Conservation (phyloP, 2,797 vertebrate genomes). For the Notamacropus eugenii region DNA sequence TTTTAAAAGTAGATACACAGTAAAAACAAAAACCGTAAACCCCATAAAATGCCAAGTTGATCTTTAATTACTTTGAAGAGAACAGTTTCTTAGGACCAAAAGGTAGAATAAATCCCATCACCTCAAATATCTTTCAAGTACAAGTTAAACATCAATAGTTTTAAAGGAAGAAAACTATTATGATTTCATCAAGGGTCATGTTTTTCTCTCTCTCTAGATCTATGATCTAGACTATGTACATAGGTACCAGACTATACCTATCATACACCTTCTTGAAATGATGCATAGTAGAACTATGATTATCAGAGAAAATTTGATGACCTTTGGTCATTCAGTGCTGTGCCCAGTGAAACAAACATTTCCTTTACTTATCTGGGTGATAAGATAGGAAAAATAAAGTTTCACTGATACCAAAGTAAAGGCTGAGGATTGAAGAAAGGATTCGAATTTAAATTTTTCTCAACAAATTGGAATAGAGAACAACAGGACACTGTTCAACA, state of each 20-base stretch:
- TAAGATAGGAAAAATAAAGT: not conserved
- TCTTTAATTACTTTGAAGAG: not conserved
- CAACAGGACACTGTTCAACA: not conserved
- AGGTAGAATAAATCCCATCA: not conserved
- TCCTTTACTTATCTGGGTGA: not conserved
- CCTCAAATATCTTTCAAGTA: not conserved
- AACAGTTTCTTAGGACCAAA: not conserved
- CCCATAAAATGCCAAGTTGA: not conserved
- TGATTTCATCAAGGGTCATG: not conserved
- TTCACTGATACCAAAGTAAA: slow-evolving; percentile 23
- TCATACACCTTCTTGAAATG: not conserved
- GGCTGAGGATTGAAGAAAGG: not conserved
- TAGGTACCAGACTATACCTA: not conserved
- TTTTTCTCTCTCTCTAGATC: not conserved
- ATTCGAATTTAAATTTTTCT: not conserved
- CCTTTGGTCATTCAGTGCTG: not conserved
- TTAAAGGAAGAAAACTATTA: not conserved
- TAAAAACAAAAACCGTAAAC: slow-evolving; percentile 16
- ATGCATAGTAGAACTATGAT: not conserved
- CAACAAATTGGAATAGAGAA: not conserved
- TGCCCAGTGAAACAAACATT: not conserved
- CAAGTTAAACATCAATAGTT: not conserved
- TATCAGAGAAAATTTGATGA: not conserved
- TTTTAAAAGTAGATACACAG: slow-evolving; percentile 3
- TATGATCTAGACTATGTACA: not conserved